phyloP scores from a whole-genome alignment of 2,888 invertebrate genomes.

The Sinelater perroti region DNA sequence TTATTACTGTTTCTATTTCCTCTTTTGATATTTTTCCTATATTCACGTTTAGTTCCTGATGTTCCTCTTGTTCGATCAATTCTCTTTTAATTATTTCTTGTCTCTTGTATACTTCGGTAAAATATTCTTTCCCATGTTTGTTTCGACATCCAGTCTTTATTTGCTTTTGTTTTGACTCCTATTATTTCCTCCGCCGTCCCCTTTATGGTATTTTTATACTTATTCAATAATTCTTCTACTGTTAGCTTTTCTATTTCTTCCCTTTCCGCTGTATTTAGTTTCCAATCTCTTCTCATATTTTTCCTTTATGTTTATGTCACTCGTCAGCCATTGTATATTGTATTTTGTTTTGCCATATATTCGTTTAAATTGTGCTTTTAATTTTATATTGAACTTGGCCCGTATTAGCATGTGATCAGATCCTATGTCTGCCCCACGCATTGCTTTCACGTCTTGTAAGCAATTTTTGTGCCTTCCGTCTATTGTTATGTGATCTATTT shows the following conservation, averaged over 20 bases:
- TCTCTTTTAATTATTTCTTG: too few species aligned
- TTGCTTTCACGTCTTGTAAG: background rate
- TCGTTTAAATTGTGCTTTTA: background rate
- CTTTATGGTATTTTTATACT: background rate
- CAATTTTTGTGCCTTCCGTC: background rate
- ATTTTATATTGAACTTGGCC: background rate
- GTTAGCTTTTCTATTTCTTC: background rate
- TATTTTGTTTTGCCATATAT: too few species aligned
- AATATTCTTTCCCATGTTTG: constrained; percentile 1
- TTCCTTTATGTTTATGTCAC: background rate
- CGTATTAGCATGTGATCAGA: background rate
- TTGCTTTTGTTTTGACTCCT: too few species aligned
- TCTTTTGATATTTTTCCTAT: background rate
- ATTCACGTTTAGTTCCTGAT: too few species aligned
- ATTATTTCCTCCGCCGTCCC: background rate
- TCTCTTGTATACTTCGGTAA: too few species aligned
- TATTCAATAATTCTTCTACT: background rate
- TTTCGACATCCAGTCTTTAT: background rate
- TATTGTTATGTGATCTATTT: constrained; percentile 1
- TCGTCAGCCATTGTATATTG: background rate
- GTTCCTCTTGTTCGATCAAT: too few species aligned
- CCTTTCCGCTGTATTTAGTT: background rate
- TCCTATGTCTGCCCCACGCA: too few species aligned
- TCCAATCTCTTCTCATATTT: background rate
- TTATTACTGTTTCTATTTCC: constrained; percentile 1